Percentiles rank a stretch among this genome's conserved stretches.
These are phyloP conservation scores for Sus cebifrons DNA, from an alignment of 2,797 vertebrate genomes.

Conservation along the genomic window DNA sequence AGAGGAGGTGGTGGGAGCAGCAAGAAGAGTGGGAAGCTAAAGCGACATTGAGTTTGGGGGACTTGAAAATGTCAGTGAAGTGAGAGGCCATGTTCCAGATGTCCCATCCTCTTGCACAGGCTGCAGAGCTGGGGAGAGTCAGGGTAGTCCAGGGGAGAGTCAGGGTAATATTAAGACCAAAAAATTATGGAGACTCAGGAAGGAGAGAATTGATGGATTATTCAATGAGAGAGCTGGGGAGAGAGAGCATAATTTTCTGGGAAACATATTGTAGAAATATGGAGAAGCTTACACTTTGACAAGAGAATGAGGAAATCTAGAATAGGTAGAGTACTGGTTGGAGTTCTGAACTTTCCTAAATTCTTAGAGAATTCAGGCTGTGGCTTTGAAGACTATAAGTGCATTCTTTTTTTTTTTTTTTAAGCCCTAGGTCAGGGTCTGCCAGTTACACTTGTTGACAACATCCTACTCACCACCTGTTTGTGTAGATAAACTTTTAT, in stretches of 20 bases:
- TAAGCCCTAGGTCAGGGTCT: neutral
- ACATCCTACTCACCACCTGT: neutral
- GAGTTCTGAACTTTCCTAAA: neutral
- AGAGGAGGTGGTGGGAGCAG: neutral
- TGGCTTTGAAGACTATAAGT: neutral
- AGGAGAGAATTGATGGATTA: neutral
- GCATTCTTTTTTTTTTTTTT: neutral
- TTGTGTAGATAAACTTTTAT: conserved; percentile 48
- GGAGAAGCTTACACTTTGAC: neutral
- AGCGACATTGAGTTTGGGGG: neutral
- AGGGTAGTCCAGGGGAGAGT: neutral
- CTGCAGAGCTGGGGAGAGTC: neutral
- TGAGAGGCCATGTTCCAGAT: neutral
- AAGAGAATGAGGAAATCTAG: neutral
- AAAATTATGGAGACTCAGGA: neutral
- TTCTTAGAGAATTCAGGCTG: conserved; percentile 5
- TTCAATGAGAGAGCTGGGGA: neutral
- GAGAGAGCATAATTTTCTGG: neutral
- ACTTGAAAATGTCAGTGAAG: neutral
- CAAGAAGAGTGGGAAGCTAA: neutral
- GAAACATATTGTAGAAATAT: neutral
- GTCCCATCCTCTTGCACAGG: neutral
- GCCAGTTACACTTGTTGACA: neutral
- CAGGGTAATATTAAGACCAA: neutral
- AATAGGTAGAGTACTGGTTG: neutral